A percentile compares a stretch with the other conserved stretches of the same genome.
Evolutionary conservation across 2,797 vertebrate species (phyloP).

Genomic region (Lepus oiostolus): DNA sequence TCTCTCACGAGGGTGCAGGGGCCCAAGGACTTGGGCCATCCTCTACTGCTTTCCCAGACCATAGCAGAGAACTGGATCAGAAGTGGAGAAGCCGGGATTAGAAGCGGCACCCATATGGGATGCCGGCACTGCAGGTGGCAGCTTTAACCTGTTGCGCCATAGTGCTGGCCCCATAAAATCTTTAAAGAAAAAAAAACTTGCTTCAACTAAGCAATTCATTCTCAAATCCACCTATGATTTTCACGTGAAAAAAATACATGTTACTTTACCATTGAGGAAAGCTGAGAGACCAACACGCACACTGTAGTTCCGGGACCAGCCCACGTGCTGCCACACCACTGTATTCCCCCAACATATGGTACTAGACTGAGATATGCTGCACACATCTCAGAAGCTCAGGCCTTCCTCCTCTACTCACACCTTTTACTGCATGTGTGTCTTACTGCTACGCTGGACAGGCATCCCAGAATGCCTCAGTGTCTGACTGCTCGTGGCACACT

Average conservation of each 20-base stretch:
- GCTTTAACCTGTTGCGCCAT: no score
- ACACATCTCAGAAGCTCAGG: background rate
- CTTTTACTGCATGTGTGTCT: background rate
- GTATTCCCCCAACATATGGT: background rate
- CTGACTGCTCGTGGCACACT: background rate
- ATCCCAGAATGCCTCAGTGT: background rate
- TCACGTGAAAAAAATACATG: slow-evolving; percentile 7
- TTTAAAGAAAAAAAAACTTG: no score
- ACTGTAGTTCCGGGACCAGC: background rate
- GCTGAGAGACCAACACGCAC: background rate
- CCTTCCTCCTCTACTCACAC: background rate
- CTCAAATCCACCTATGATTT: slow-evolving; percentile 48
- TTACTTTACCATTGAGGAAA: background rate
- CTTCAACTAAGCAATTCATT: background rate
- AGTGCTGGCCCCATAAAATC: no score
- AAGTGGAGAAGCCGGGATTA: no score
- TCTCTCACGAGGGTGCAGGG: no score
- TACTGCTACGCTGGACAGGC: background rate
- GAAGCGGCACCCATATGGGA: no score
- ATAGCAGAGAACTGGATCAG: no score
- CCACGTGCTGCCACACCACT: background rate
- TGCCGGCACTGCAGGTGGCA: no score
- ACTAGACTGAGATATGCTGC: background rate
- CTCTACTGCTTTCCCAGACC: no score
- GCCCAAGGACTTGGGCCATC: no score